A percentile compares a stretch with the other conserved stretches of the same genome.
Evolutionary conservation across 2,797 vertebrate genomes (phyloP).

Genomic region (Rhodeus uyekii): DNA sequence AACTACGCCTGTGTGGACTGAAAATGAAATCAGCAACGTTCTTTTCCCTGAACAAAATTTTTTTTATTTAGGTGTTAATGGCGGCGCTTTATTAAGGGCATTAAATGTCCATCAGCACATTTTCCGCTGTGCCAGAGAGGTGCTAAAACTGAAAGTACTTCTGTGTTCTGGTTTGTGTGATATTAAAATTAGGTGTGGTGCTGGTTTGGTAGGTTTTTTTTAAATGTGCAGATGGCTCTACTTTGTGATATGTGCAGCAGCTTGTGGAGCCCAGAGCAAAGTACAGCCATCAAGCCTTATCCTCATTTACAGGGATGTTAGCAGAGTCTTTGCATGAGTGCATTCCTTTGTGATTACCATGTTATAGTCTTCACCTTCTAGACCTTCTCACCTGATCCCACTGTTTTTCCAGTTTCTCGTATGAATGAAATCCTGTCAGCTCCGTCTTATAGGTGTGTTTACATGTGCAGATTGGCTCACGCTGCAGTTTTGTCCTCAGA

Average conservation of each 20-base stretch:
- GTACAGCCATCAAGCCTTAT: conserved; percentile 59
- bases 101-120: neutral
- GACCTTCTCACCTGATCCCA: conserved; percentile 48
- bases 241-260: conserved; percentile 60
- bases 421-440: conserved; percentile 25
- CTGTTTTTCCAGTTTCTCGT: conserved; percentile 7
- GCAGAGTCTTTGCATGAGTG: conserved; percentile 70
- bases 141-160: neutral
- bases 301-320: conserved; percentile 73
- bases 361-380: conserved; percentile 63
- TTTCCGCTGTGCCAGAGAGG: neutral
- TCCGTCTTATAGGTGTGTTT: conserved; percentile 45
- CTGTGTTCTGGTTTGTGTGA: neutral
- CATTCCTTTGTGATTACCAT: conserved; percentile 76
- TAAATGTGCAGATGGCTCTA: conserved; percentile 13
- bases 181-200: conserved; percentile 24
- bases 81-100: neutral
- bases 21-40: neutral
- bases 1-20: neutral
- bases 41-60: neutral
- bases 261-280: conserved; percentile 63
- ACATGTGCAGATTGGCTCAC: neutral
- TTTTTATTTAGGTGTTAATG: neutral
- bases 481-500: conserved; percentile 4
- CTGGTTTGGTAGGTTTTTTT: conserved; percentile 53